These are phyloP conservation scores for Chrysoperla carnea DNA, from an alignment of 1,140 invertebrate species.

Conservation along the genomic window DNA sequence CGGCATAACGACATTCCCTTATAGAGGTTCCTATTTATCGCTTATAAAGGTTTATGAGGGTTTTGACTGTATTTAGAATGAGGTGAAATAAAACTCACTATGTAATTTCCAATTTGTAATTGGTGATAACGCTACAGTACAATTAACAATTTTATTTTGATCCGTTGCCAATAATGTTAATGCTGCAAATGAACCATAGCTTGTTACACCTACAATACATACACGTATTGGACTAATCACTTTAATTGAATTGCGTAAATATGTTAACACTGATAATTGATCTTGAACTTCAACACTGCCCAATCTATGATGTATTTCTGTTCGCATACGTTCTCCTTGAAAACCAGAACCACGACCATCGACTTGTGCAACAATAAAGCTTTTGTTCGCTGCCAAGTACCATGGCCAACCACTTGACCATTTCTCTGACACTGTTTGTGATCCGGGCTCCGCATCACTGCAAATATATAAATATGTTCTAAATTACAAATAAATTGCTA, in stretches of 20 bases:
- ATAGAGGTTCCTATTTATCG: too few species aligned
- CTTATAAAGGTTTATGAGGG: too few species aligned
- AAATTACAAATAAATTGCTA: neutral
- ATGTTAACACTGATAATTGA: conserved; percentile 65
- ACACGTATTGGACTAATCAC: conserved; percentile 55
- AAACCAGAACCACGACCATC: conserved; percentile 62
- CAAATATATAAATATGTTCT: conserved; percentile 6
- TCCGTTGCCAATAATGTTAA: conserved; percentile 56
- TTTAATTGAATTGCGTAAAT: conserved; percentile 49
- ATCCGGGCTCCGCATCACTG: conserved; percentile 55
- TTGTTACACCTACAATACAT: conserved; percentile 48
- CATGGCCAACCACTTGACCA: conserved; percentile 58
- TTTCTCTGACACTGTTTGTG: conserved; percentile 53
- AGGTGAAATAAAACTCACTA: conserved; percentile 33
- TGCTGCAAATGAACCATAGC: conserved; percentile 53
- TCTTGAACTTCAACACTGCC: conserved; percentile 33
- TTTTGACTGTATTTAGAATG: too few species aligned
- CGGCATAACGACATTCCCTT: too few species aligned
- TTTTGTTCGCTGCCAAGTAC: conserved; percentile 54
- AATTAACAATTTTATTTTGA: conserved; percentile 49
- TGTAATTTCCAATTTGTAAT: conserved; percentile 65
- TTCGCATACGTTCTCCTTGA: conserved; percentile 53
- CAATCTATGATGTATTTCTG: conserved; percentile 42
- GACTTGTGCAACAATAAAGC: conserved; percentile 60
- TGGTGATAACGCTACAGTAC: conserved; percentile 64